Percentiles rank a stretch among this genome's conserved stretches.
phyloP scores from a whole-genome alignment of 2,888 invertebrate species.

The Coecobrya sp. region DNA sequence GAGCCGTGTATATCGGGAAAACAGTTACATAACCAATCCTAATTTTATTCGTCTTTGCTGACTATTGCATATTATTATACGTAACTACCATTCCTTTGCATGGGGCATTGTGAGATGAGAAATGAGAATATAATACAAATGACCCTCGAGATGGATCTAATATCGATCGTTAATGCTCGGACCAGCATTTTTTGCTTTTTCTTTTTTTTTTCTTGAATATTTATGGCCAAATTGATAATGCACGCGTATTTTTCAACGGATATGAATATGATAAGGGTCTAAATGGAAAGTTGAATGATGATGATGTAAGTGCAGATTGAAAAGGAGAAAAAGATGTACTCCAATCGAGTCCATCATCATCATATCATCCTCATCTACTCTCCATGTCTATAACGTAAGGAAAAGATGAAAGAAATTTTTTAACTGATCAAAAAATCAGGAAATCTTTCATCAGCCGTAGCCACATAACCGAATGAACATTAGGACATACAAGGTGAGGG shows the following conservation, averaged over 20 bases:
- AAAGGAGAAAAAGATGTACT: conserved; percentile 18
- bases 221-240: conserved; percentile 37
- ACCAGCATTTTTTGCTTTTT: not conserved
- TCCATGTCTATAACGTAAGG: not conserved
- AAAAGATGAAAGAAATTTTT: conserved; percentile 39
- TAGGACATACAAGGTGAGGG: not conserved
- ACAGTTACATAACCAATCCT: no score
- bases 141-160: not conserved
- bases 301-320: conserved; percentile 21
- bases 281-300: conserved; percentile 33
- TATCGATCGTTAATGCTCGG: conserved; percentile 18
- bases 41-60: no score
- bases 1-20: no score
- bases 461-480: not conserved
- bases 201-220: conserved; percentile 1
- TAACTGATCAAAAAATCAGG: conserved; percentile 48
- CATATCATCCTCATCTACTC: not conserved
- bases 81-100: no score
- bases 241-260: conserved; percentile 26
- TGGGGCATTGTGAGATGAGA: not conserved
- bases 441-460: conserved; percentile 46
- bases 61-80: no score
- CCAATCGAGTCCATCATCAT: not conserved
- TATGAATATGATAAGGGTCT: conserved; percentile 28
- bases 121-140: conserved; percentile 10